Conservation (phyloP, 2,113 vertebrate genomes). For the Baryphthengus martii region DNA sequence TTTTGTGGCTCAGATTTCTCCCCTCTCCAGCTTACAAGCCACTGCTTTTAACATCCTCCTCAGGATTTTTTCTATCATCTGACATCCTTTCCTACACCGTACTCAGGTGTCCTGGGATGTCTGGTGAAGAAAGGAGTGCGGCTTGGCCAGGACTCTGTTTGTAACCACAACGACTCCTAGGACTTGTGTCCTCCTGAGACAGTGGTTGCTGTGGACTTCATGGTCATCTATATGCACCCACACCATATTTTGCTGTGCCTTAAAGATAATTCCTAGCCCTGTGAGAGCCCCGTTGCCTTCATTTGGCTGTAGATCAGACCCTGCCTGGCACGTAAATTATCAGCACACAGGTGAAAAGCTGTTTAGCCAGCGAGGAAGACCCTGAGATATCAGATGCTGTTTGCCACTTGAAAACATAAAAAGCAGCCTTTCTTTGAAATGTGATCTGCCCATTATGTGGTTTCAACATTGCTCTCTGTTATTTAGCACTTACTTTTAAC, state of each 20-base stretch:
- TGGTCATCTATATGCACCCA: background rate
- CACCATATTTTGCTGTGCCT: background rate
- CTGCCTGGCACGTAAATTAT: background rate
- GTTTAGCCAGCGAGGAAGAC: background rate
- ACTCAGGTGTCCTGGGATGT: background rate
- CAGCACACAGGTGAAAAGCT: background rate
- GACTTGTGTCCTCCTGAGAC: background rate
- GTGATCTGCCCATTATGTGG: background rate
- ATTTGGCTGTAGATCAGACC: background rate
- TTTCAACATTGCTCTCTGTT: background rate
- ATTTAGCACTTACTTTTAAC: slow-evolving; percentile 8
- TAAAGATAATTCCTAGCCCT: background rate
- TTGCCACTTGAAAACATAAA: slow-evolving; percentile 12
- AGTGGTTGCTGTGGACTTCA: background rate
- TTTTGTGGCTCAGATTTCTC: background rate
- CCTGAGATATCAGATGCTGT: background rate
- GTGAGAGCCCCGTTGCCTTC: background rate
- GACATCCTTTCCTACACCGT: background rate
- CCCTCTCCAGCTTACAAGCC: background rate
- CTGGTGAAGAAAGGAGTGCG: background rate
- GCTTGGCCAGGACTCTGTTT: background rate
- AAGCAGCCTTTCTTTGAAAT: slow-evolving; percentile 8
- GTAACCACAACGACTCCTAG: background rate
- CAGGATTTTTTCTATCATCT: background rate
- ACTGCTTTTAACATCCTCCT: background rate